phyloP scores from a whole-genome alignment of 2,888 invertebrate genomes.

The Caenorhabditis imperialis region DNA sequence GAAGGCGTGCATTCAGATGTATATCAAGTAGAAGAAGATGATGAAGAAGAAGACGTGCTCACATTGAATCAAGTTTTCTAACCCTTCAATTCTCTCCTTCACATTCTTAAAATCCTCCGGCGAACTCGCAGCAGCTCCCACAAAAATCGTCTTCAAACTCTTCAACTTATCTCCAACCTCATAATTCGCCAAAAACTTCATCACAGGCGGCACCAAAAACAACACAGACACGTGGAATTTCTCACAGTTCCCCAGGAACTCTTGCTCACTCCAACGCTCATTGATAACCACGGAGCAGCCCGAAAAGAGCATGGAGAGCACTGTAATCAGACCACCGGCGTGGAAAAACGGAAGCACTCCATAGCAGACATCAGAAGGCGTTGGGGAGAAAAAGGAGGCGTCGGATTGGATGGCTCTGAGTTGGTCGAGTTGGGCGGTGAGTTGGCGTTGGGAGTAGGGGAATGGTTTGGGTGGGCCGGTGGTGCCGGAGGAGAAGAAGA shows the following conservation, averaged over 20 bases:
- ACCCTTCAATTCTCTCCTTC: constrained; percentile 6
- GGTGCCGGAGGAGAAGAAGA: constrained; percentile 73
- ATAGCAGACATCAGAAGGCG: constrained; percentile 44
- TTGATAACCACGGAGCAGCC: constrained; percentile 66
- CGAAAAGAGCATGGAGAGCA: constrained; percentile 62
- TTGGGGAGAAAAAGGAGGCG: constrained; percentile 13
- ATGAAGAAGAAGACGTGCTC: background rate
- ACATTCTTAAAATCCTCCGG: constrained; percentile 28
- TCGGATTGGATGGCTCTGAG: constrained; percentile 31
- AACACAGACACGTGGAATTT: constrained; percentile 51
- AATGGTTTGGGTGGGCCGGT: constrained; percentile 70
- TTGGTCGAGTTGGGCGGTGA: constrained; percentile 60
- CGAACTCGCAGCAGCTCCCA: constrained; percentile 58
- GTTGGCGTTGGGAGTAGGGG: constrained; percentile 52
- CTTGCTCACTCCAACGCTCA: constrained; percentile 56
- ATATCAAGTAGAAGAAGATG: no score
- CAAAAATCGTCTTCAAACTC: constrained; percentile 51
- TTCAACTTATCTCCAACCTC: constrained; percentile 25
- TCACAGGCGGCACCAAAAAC: constrained; percentile 68
- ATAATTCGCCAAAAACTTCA: constrained; percentile 57
- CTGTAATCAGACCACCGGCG: constrained; percentile 70
- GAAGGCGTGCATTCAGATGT: no score
- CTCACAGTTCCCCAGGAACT: constrained; percentile 56
- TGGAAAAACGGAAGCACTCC: constrained; percentile 73
- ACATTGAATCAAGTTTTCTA: constrained; percentile 50